phyloP scores from a whole-genome alignment of 2,113 vertebrate species.

The Aspidoscelis tigris region DNA sequence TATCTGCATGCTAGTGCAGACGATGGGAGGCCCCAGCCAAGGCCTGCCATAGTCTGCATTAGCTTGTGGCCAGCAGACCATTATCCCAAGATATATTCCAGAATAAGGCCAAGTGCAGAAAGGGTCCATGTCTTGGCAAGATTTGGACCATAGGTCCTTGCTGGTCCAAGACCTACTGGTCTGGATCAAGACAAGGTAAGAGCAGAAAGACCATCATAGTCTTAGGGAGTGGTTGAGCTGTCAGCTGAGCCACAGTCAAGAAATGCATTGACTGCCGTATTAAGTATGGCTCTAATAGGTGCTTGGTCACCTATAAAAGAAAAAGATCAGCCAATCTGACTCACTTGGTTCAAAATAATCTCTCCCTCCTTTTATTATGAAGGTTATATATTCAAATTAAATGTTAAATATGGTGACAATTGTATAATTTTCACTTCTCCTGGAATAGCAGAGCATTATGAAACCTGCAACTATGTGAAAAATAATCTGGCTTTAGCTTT shows the following conservation, averaged over 20 bases:
- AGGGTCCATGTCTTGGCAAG: too few species aligned
- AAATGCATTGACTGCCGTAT: not conserved
- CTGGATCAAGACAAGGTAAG: too few species aligned
- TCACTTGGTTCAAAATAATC: not conserved
- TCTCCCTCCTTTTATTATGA: not conserved
- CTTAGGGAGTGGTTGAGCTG: too few species aligned
- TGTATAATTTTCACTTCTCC: conserved; percentile 10
- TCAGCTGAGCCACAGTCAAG: not conserved
- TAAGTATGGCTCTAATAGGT: not conserved
- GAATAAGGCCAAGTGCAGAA: too few species aligned
- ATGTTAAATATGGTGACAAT: conserved; percentile 3
- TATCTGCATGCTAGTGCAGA: too few species aligned
- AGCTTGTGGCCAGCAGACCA: too few species aligned
- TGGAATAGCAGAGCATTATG: not conserved
- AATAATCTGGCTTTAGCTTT: conserved; percentile 27
- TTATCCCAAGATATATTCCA: too few species aligned
- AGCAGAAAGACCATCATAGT: too few species aligned
- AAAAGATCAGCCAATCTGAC: not conserved
- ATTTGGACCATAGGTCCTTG: too few species aligned
- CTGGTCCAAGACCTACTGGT: too few species aligned
- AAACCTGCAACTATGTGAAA: conserved; percentile 31
- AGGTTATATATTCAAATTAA: conserved; percentile 3
- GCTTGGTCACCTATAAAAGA: not conserved
- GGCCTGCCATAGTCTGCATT: too few species aligned
- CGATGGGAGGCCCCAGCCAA: too few species aligned